These are phyloP conservation scores for Periophthalmodon schlosseri DNA, from an alignment of 2,113 vertebrate genomes.

Conservation along the genomic window DNA sequence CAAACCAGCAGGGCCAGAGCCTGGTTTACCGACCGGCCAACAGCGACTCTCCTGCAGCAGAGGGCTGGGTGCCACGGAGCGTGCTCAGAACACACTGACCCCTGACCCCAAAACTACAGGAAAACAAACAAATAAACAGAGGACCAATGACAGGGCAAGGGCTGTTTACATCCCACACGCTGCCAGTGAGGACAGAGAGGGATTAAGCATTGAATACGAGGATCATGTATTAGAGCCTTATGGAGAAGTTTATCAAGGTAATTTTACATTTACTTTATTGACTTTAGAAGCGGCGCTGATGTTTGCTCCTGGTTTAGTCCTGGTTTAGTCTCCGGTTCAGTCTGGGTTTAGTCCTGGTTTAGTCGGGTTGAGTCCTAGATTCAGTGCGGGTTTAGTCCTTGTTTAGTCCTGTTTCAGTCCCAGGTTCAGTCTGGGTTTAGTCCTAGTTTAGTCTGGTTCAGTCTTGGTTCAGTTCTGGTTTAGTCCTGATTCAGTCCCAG, in stretches of 20 bases:
- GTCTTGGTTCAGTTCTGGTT: too few relatives aligned
- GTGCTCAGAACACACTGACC: conserved; percentile 79
- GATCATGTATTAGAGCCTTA: conserved; percentile 17
- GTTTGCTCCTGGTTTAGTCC: too few relatives aligned
- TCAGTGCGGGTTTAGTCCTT: too few relatives aligned
- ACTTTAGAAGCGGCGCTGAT: not conserved
- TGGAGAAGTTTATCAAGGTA: not conserved
- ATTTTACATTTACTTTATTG: not conserved
- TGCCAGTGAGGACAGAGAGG: conserved; percentile 18
- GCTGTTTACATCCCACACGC: conserved; percentile 9
- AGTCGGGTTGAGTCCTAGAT: too few relatives aligned
- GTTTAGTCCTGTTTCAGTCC: too few relatives aligned
- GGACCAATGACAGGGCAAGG: conserved; percentile 3
- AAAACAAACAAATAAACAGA: conserved; percentile 13
- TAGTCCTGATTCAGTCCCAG: too few relatives aligned
- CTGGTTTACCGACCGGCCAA: conserved; percentile 95
- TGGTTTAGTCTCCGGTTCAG: too few relatives aligned
- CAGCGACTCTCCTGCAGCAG: conserved; percentile 89
- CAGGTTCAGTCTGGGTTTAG: too few relatives aligned
- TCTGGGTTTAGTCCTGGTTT: too few relatives aligned
- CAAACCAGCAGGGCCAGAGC: conserved; percentile 98
- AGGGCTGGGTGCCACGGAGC: conserved; percentile 96
- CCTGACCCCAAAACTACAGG: not conserved
- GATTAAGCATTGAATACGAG: not conserved
- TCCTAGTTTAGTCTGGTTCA: too few relatives aligned